phyloP scores from a whole-genome alignment of 2,797 vertebrate genomes.

The Mus spretus region DNA sequence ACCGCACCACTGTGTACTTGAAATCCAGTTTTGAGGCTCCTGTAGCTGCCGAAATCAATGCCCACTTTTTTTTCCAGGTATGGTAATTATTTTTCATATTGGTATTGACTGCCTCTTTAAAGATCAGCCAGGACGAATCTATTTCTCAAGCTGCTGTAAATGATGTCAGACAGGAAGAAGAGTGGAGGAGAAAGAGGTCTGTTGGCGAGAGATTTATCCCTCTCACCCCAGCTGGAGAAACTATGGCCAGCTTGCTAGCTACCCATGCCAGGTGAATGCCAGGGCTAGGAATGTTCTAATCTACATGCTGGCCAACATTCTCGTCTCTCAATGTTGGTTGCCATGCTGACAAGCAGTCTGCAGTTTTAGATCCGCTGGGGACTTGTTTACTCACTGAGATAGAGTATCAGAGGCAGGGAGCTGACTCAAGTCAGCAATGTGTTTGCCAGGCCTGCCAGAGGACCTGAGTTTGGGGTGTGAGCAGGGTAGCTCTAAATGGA shows the following conservation, averaged over 20 bases:
- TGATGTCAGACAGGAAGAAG: constrained; percentile 57
- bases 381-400: constrained; percentile 45
- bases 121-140: constrained; percentile 78
- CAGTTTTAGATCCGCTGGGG: constrained; percentile 3
- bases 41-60: constrained; percentile 53
- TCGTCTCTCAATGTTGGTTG: constrained; percentile 64
- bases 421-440: neutral
- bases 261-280: neutral
- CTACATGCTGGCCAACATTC: neutral
- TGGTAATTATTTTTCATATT: constrained; percentile 81
- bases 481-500: neutral
- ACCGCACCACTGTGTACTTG: neutral
- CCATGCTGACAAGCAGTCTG: neutral
- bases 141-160: constrained; percentile 71
- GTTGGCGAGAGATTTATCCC: constrained; percentile 45
- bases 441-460: neutral
- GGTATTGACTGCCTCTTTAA: constrained; percentile 80
- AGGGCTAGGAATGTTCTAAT: constrained; percentile 35
- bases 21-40: constrained; percentile 32
- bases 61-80: constrained; percentile 64
- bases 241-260: neutral
- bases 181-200: constrained; percentile 1
- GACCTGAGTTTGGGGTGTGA: neutral
- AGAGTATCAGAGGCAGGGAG: neutral
- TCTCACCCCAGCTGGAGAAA: constrained; percentile 37